Conservation (phyloP, 2,797 vertebrate genomes). For the Meriones psammophilus region DNA sequence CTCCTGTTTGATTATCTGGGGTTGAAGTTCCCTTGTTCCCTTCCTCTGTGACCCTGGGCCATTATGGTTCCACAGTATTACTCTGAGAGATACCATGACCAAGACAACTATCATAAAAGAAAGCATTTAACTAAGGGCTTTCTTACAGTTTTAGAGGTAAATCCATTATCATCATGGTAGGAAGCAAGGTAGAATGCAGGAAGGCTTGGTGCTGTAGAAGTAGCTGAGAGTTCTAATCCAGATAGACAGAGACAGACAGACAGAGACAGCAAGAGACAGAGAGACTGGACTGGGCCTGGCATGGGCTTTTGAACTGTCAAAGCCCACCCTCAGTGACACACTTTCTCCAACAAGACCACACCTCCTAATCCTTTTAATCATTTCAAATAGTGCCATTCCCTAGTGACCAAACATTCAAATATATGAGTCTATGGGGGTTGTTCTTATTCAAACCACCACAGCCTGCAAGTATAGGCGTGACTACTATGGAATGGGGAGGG, state of each 20-base stretch:
- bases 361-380: background rate
- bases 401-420: background rate
- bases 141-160: background rate
- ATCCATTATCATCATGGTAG: background rate
- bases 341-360: background rate
- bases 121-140: background rate
- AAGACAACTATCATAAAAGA: background rate
- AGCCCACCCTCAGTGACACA: background rate
- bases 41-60: too few relatives aligned
- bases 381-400: background rate
- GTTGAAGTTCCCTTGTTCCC: too few relatives aligned
- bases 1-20: too few relatives aligned
- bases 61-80: too few relatives aligned
- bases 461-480: background rate
- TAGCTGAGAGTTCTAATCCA: background rate
- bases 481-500: background rate
- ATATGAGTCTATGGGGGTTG: too few relatives aligned
- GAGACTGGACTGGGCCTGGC: background rate
- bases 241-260: background rate
- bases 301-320: background rate
- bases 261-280: background rate
- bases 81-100: background rate
- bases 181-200: background rate
- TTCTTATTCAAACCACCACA: background rate
- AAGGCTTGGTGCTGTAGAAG: background rate